Conservation (phyloP, 2,797 vertebrate genomes). For the Enteromius afrohamiltoni region DNA sequence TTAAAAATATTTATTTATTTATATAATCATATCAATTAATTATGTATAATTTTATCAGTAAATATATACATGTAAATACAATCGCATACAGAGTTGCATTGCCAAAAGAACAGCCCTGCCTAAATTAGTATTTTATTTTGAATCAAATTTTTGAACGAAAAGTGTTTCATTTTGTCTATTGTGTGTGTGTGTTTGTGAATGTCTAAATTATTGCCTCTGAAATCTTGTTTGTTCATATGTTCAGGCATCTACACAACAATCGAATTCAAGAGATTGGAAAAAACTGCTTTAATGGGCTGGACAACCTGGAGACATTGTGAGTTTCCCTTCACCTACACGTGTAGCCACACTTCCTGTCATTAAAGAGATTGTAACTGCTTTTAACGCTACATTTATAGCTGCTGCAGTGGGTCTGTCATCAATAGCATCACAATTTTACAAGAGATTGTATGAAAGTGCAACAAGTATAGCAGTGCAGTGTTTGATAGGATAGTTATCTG, state of each 20-base stretch:
- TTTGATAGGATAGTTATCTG: slow-evolving; percentile 6
- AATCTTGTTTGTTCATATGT: slow-evolving; percentile 39
- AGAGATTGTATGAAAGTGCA: slow-evolving; percentile 6
- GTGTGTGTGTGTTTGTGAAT: neutral
- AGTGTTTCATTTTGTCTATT: neutral
- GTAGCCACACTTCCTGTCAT: slow-evolving; percentile 11
- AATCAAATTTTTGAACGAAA: neutral
- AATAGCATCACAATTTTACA: slow-evolving; percentile 14
- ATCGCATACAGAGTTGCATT: too few relatives aligned
- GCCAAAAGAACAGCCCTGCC: too few relatives aligned
- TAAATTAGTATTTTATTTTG: neutral
- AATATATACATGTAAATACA: too few relatives aligned
- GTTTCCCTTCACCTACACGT: slow-evolving; percentile 67
- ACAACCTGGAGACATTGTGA: slow-evolving; percentile 97
- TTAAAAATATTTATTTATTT: too few relatives aligned
- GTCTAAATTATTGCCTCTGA: neutral
- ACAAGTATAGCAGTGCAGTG: neutral
- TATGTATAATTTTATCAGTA: too few relatives aligned
- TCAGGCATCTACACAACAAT: slow-evolving; percentile 97
- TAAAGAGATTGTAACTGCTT: neutral
- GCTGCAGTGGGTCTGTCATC: neutral
- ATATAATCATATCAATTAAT: too few relatives aligned
- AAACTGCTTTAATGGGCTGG: slow-evolving; percentile 89
- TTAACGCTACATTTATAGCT: neutral
- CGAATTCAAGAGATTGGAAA: slow-evolving; percentile 90